A percentile compares a stretch with the other conserved stretches of the same genome.
phyloP scores from a whole-genome alignment of 1,140 invertebrate genomes.

The Drosophila sucinea region DNA sequence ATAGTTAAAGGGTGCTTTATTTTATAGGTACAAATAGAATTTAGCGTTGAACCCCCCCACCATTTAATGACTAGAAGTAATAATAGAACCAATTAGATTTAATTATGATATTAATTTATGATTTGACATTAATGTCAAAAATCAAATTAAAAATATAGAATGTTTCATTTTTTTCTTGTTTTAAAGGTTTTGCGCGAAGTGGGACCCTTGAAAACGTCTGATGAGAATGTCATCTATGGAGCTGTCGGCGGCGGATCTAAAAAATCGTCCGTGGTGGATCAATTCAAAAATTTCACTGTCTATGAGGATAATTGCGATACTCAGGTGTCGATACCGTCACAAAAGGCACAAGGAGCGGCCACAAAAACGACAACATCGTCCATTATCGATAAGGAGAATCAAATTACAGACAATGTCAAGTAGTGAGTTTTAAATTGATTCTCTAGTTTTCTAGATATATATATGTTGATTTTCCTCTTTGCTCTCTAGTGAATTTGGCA shows the following conservation, averaged over 20 bases:
- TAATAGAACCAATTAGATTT: too few relatives aligned
- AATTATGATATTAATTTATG: neutral
- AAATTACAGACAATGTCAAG: slow-evolving; percentile 21
- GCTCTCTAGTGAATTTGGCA: slow-evolving; percentile 12
- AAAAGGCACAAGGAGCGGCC: neutral
- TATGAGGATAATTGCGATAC: slow-evolving; percentile 86
- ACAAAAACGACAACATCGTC: slow-evolving; percentile 16
- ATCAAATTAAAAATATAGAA: neutral
- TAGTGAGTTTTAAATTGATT: slow-evolving; percentile 35
- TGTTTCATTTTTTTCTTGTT: neutral
- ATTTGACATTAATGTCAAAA: neutral
- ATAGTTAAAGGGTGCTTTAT: slow-evolving; percentile 12
- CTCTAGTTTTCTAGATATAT: neutral
- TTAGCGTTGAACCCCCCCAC: too few relatives aligned
- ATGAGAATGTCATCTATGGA: slow-evolving; percentile 51
- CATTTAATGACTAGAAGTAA: too few relatives aligned
- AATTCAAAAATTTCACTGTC: slow-evolving; percentile 89
- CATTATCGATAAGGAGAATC: slow-evolving; percentile 66
- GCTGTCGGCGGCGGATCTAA: slow-evolving; percentile 41
- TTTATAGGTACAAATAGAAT: too few relatives aligned
- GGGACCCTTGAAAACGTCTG: slow-evolving; percentile 21
- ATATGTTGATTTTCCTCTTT: too few relatives aligned
- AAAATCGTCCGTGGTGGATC: slow-evolving; percentile 84
- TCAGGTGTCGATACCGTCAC: slow-evolving; percentile 33
- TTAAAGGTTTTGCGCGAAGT: slow-evolving; percentile 63